These are phyloP conservation scores for Microcebus tavaratra DNA, from an alignment of 2,113 vertebrate genomes.

Conservation along the genomic window DNA sequence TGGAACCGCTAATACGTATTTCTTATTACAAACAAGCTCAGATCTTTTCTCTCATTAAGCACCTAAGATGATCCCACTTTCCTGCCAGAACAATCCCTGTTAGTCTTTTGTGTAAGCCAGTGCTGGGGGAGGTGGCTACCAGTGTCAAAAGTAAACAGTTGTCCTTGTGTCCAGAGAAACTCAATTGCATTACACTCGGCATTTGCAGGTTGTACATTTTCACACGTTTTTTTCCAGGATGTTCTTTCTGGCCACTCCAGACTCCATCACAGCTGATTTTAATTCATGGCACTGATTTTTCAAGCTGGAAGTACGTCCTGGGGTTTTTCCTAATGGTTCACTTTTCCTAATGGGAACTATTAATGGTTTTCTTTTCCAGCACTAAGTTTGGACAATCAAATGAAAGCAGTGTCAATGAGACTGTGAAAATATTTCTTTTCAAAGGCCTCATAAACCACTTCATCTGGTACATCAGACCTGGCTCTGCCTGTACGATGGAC, in stretches of 20 bases:
- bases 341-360: constrained; percentile 28
- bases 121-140: not conserved
- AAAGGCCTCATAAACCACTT: constrained; percentile 27
- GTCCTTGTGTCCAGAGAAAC: constrained; percentile 57
- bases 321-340: constrained; percentile 39
- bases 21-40: constrained; percentile 47
- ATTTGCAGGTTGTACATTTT: not conserved
- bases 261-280: not conserved
- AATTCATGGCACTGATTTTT: not conserved
- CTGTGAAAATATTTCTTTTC: constrained; percentile 52
- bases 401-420: constrained; percentile 25
- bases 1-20: constrained; percentile 59
- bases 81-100: constrained; percentile 46
- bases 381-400: constrained; percentile 46
- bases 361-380: constrained; percentile 42
- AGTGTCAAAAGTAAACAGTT: constrained; percentile 47
- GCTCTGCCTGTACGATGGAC: not conserved
- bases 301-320: not conserved
- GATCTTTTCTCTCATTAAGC: constrained; percentile 52
- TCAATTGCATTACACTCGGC: not conserved
- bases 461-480: not conserved
- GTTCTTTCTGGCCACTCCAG: not conserved
- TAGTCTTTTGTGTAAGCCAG: constrained; percentile 56
- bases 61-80: constrained; percentile 39
- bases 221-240: not conserved